These are phyloP conservation scores for Dasysyrphus albostriatus DNA, from an alignment of 2,888 invertebrate genomes.

Conservation along the genomic window DNA sequence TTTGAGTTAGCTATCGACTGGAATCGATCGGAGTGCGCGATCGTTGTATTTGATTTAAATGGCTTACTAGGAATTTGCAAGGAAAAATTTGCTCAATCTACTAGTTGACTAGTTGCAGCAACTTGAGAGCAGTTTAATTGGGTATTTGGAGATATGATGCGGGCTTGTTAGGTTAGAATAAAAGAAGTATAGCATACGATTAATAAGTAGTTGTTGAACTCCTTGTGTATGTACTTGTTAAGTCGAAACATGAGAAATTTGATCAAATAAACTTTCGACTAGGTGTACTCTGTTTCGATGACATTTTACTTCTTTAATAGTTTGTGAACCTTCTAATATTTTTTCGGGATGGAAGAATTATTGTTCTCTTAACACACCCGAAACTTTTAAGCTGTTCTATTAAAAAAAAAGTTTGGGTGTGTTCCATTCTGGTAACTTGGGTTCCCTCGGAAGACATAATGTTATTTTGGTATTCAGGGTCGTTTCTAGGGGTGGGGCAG, in stretches of 20 bases:
- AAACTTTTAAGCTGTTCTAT: too few relatives aligned
- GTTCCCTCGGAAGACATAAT: too few relatives aligned
- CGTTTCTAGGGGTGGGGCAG: too few relatives aligned
- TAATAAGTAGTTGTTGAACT: background rate
- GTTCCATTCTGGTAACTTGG: too few relatives aligned
- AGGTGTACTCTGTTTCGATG: background rate
- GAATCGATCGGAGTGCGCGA: slow-evolving; percentile 63
- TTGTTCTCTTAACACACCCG: too few relatives aligned
- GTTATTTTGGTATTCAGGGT: too few relatives aligned
- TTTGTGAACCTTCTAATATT: too few relatives aligned
- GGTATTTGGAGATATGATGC: slow-evolving; percentile 65
- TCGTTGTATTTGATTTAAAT: slow-evolving; percentile 68
- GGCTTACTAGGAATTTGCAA: slow-evolving; percentile 66
- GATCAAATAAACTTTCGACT: background rate
- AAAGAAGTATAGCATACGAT: background rate
- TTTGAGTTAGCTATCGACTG: slow-evolving; percentile 61
- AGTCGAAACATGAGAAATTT: background rate
- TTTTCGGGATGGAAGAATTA: too few relatives aligned
- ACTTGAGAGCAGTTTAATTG: slow-evolving; percentile 50
- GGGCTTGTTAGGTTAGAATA: slow-evolving; percentile 17
- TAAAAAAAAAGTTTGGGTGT: too few relatives aligned
- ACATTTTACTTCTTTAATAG: too few relatives aligned
- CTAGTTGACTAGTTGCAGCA: slow-evolving; percentile 31
- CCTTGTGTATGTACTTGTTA: too few relatives aligned
- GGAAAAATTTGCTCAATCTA: slow-evolving; percentile 63